Percentiles rank a stretch among this genome's conserved stretches.
Conservation (phyloP, 35 echinoderm and acorn worm species). For the Chiridota heheva region DNA sequence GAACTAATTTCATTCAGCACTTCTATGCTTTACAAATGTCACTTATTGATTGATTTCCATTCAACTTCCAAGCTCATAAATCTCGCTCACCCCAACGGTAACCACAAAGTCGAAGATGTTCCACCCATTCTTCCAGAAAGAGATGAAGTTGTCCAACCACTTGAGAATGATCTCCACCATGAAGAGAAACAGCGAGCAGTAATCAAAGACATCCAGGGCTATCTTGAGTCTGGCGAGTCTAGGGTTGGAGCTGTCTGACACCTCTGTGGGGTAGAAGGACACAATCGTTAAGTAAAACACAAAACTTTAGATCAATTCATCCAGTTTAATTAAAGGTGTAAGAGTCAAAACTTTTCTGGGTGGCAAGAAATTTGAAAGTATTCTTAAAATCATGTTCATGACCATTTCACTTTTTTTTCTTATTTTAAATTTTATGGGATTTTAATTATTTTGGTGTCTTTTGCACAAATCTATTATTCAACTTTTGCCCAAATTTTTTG, state of each 20-base stretch:
- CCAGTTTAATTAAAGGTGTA: too few relatives aligned
- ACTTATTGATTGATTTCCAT: not conserved
- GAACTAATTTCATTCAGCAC: not conserved
- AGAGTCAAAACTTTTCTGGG: too few relatives aligned
- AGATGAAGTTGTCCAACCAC: constrained; percentile 86
- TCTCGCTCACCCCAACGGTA: constrained; percentile 87
- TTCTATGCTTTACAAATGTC: not conserved
- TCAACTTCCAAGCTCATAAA: not conserved
- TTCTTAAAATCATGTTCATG: too few relatives aligned
- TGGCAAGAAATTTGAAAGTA: too few relatives aligned
- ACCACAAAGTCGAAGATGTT: constrained; percentile 97
- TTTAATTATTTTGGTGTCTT: too few relatives aligned
- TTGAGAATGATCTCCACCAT: constrained; percentile 97
- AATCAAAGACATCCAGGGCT: constrained; percentile 91
- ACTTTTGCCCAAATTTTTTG: too few relatives aligned
- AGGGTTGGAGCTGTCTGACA: constrained; percentile 61
- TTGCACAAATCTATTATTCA: too few relatives aligned
- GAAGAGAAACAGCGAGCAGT: constrained; percentile 91
- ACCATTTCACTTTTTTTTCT: too few relatives aligned
- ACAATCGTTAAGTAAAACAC: constrained; percentile 18
- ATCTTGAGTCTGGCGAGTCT: constrained; percentile 48
- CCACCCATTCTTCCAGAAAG: constrained; percentile 92
- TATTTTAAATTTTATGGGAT: too few relatives aligned
- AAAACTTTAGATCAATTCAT: too few relatives aligned
- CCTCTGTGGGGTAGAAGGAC: constrained; percentile 53